phyloP scores from a whole-genome alignment of 2,888 invertebrate species.

The Drosophila austrosaltans region DNA sequence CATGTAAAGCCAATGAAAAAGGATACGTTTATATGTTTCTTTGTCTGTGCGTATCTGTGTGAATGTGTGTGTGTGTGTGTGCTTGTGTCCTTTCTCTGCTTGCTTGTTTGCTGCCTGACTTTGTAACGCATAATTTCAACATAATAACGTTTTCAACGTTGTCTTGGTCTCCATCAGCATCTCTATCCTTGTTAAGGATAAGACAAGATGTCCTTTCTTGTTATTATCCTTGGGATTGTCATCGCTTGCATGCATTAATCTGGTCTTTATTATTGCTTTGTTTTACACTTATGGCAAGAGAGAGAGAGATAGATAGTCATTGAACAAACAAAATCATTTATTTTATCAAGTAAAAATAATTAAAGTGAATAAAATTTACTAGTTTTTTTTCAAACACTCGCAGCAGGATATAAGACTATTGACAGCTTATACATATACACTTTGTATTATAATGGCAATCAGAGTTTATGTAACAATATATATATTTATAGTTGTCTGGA shows the following conservation, averaged over 20 bases:
- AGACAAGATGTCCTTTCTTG: background rate
- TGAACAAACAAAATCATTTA: slow-evolving; percentile 5
- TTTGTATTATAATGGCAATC: too few relatives aligned
- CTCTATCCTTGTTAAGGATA: slow-evolving; percentile 1
- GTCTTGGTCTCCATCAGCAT: slow-evolving; percentile 16
- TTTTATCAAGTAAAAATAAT: slow-evolving; percentile 4
- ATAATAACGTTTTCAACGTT: slow-evolving; percentile 56
- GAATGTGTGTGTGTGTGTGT: slow-evolving; percentile 12
- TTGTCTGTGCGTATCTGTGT: slow-evolving; percentile 27
- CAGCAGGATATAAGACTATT: background rate
- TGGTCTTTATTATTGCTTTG: slow-evolving; percentile 14
- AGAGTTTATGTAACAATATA: too few relatives aligned
- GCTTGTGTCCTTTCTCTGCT: slow-evolving; percentile 16
- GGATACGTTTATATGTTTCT: slow-evolving; percentile 18
- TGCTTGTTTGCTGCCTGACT: slow-evolving; percentile 41
- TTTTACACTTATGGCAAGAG: slow-evolving; percentile 23
- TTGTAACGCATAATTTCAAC: slow-evolving; percentile 67
- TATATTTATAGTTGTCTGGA: too few relatives aligned
- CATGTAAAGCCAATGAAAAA: slow-evolving; percentile 32
- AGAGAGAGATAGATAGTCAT: background rate
- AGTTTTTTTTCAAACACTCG: background rate
- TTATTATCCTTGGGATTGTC: slow-evolving; percentile 16
- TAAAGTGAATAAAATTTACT: slow-evolving; percentile 5
- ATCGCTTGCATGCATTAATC: slow-evolving; percentile 33
- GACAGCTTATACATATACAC: background rate